These are phyloP conservation scores for Spilogale gracilis DNA, from an alignment of 2,113 vertebrate genomes.

Conservation along the genomic window DNA sequence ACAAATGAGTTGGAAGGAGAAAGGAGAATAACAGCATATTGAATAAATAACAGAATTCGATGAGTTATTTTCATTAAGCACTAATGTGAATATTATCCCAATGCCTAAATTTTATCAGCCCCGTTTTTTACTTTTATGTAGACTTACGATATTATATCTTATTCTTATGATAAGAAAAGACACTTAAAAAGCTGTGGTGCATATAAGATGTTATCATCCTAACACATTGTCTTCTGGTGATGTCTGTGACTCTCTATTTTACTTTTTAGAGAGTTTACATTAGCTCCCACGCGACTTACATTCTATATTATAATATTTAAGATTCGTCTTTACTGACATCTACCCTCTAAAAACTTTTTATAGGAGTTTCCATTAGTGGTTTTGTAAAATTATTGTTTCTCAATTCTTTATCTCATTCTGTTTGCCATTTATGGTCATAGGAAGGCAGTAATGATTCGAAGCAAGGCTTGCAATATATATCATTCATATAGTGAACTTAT, in stretches of 20 bases:
- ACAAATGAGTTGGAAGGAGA: not conserved
- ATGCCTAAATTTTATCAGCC: not conserved
- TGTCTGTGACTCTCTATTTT: not conserved
- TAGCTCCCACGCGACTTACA: not conserved
- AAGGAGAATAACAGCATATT: not conserved
- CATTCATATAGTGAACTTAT: not conserved
- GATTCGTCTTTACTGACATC: not conserved
- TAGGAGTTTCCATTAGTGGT: not conserved
- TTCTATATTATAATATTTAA: not conserved
- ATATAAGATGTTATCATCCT: not conserved
- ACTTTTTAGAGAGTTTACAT: not conserved
- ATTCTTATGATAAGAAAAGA: not conserved
- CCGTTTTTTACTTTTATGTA: not conserved
- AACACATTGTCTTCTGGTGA: not conserved
- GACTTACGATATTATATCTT: not conserved
- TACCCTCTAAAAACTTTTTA: not conserved
- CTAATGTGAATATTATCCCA: not conserved
- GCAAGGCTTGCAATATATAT: not conserved
- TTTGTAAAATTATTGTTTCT: not conserved
- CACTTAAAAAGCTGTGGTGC: not conserved
- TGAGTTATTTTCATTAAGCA: not conserved
- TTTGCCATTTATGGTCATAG: not conserved
- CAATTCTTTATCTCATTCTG: not conserved
- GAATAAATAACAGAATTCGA: not conserved
- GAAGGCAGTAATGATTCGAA: not conserved